A percentile compares a stretch with the other conserved stretches of the same genome.
Conservation (phyloP, 2,797 vertebrate species). For the Takifugu rubripes region DNA sequence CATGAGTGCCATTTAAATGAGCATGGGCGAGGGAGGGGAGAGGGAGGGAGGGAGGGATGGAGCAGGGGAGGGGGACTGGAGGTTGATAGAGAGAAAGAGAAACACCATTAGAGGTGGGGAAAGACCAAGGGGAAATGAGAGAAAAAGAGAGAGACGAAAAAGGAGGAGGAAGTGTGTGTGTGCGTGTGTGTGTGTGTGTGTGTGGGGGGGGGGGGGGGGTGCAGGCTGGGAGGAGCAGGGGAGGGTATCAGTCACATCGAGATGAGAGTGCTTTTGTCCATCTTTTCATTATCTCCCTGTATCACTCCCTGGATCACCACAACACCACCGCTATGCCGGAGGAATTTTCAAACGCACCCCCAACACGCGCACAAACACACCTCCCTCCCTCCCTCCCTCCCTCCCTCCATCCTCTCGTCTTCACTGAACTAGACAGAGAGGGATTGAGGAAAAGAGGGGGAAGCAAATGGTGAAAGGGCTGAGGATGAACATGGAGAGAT, state of each 20-base stretch:
- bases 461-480: constrained; percentile 53
- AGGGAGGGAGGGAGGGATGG: constrained; percentile 28
- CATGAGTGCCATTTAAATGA: constrained; percentile 84
- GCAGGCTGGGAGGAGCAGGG: constrained; percentile 56
- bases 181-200: neutral
- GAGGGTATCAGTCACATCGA: constrained; percentile 78
- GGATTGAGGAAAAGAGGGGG: constrained; percentile 44
- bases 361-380: constrained; percentile 46
- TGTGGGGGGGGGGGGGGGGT: constrained; percentile 33
- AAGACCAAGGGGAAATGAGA: constrained; percentile 54
- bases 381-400: constrained; percentile 16
- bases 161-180: constrained; percentile 15
- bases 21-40: constrained; percentile 57
- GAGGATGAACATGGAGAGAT: constrained; percentile 49
- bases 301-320: constrained; percentile 82
- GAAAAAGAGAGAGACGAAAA: constrained; percentile 49
- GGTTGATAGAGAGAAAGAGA: constrained; percentile 52
- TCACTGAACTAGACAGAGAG: constrained; percentile 58
- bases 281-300: constrained; percentile 84
- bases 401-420: constrained; percentile 72
- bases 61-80: constrained; percentile 37
- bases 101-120: constrained; percentile 63
- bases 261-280: constrained; percentile 83
- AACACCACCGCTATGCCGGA: constrained; percentile 70
- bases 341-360: constrained; percentile 78